Evolutionary conservation across 2,113 vertebrate species (phyloP), one percentile per base, ranked within the genome.

Genomic region (Athene noctua): DNA sequence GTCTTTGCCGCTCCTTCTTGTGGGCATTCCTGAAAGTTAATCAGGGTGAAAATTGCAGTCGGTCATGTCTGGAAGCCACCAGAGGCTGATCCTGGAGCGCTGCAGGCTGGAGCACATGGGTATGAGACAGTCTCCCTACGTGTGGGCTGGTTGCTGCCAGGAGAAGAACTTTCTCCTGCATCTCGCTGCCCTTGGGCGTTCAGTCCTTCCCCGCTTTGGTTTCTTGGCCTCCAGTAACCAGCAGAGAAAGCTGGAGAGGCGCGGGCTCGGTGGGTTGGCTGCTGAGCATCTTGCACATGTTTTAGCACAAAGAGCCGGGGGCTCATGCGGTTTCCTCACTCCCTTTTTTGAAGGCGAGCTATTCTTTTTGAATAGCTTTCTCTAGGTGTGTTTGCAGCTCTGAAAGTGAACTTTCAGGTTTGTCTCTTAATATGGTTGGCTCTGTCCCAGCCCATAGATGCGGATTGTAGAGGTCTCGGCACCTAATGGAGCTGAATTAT

Each of bases 41-140:
- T 98, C 97, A 97, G 97, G 97, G 94, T 98, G 97, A 98, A 98
- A 98, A 98, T 97, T 98, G 93, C 88, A 97, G 96, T 96, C 87
- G 63, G 94, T 98, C 90, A 57, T 97, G 96, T 98, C 96, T 98
- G 94, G 96, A 98, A 98, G 96, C 97, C 96, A 96, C 88, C 68
- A 92, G 91, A 77, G 80, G 83, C 97, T 77, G 94, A 97, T 94
- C 92, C 95, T 71, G 81, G 95, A 88, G 91, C 12, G 67, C 96
- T 95, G 86, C 96, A 94, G 96, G 88, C 95, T 96, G 79, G 83
- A 97, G 91, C 92, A 80, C 95, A 89, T 61, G 85, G 92, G 62
- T 63, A 63, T 86, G 94, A 97, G 96, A 88, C 74, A 42, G 81
- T 42, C 87, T 92, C 85, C 83, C 89, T 94, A 78, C 22, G 44